Conservation (phyloP, 2,888 invertebrate species). For the Andrena chrysosceles region DNA sequence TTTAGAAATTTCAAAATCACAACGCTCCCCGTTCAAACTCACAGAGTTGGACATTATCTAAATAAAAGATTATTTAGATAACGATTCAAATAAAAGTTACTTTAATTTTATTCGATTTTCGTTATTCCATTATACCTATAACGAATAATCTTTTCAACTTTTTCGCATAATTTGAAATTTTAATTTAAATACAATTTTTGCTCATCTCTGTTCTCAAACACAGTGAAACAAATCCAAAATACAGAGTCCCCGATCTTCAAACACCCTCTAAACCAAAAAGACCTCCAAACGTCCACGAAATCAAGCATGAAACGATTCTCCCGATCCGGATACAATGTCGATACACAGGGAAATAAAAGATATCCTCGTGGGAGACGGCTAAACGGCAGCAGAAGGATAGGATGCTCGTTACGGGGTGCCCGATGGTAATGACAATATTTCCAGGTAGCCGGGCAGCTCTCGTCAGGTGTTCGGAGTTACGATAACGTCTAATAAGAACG, state of each 20-base stretch:
- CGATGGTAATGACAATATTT: conserved; percentile 42
- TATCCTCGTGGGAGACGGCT: conserved; percentile 44
- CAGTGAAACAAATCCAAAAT: not conserved
- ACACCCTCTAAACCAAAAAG: not conserved
- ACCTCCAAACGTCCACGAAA: too few species aligned
- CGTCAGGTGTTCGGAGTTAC: conserved; percentile 56
- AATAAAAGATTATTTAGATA: too few species aligned
- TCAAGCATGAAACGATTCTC: too few species aligned
- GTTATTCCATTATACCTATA: too few species aligned
- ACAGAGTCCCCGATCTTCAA: not conserved
- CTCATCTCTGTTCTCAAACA: not conserved
- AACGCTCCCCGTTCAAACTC: too few species aligned
- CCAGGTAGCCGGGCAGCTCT: conserved; percentile 39
- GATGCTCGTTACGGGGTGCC: conserved; percentile 34
- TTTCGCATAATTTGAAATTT: too few species aligned
- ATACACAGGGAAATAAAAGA: conserved; percentile 21
- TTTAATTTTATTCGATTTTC: too few species aligned
- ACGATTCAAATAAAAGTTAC: too few species aligned
- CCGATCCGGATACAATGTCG: not conserved
- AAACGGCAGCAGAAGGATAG: conserved; percentile 18
- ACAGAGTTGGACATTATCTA: too few species aligned
- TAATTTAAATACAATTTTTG: too few species aligned
- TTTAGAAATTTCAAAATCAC: too few species aligned
- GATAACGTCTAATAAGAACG: conserved; percentile 61
- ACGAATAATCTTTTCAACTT: too few species aligned